Conservation (phyloP, 2,113 vertebrate genomes). For the Chinchilla lanigera region DNA sequence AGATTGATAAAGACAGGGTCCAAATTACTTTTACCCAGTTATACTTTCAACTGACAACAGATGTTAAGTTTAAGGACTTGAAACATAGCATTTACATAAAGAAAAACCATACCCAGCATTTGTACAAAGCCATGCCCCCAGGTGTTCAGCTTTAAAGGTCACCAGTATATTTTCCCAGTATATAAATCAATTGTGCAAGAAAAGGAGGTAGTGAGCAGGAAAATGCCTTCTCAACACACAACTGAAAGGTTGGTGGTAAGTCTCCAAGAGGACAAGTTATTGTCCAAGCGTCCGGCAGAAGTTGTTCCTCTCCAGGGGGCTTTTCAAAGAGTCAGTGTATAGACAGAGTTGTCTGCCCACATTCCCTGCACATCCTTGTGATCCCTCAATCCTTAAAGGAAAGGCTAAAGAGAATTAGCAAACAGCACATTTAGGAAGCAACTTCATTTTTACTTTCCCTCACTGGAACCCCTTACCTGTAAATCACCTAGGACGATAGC, state of each 20-base stretch:
- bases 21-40: conserved; percentile 17
- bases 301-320: not conserved
- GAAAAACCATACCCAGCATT: not conserved
- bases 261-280: not conserved
- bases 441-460: not conserved
- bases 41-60: not conserved
- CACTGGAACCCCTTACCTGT: not conserved
- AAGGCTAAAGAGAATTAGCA: not conserved
- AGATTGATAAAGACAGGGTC: not conserved
- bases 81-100: conserved; percentile 19
- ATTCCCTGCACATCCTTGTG: not conserved
- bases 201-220: not conserved
- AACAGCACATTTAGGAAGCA: not conserved
- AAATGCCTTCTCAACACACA: not conserved
- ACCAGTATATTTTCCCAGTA: not conserved
- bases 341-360: not conserved
- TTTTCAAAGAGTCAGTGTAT: not conserved
- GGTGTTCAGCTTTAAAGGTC: not conserved
- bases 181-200: not conserved
- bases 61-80: conserved; percentile 45
- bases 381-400: not conserved
- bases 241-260: not conserved
- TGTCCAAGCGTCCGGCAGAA: not conserved
- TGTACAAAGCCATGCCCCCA: not conserved
- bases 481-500: not conserved